phyloP scores from a whole-genome alignment of 2,888 invertebrate genomes.

The Lasioglossum leucozonium region DNA sequence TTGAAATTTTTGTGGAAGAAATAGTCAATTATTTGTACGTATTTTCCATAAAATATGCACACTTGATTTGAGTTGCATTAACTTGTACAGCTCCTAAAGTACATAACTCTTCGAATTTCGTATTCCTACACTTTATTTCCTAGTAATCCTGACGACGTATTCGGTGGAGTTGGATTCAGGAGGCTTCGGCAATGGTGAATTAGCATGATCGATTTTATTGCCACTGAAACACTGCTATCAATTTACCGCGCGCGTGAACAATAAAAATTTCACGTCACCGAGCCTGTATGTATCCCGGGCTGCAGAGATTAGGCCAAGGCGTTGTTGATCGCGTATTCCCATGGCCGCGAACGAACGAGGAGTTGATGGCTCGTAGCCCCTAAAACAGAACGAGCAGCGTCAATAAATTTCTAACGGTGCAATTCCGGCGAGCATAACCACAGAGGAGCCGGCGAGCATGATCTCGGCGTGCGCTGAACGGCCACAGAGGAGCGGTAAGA shows the following conservation, averaged over 20 bases:
- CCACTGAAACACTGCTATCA: neutral
- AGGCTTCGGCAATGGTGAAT: neutral
- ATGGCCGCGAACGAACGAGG: neutral
- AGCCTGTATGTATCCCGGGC: neutral
- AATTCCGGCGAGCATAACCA: conserved; percentile 14
- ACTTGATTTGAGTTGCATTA: neutral
- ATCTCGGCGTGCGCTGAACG: neutral
- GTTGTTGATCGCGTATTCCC: neutral
- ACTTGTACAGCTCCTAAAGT: neutral
- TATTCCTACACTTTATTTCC: too few relatives aligned
- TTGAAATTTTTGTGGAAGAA: neutral
- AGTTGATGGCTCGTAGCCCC: conserved; percentile 13
- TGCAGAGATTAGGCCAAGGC: conserved; percentile 7
- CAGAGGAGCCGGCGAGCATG: neutral
- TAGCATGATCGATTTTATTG: neutral
- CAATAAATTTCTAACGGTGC: conserved; percentile 19
- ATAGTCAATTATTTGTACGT: neutral
- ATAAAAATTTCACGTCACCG: neutral
- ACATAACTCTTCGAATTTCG: too few relatives aligned
- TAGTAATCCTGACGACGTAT: neutral
- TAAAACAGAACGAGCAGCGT: conserved; percentile 46
- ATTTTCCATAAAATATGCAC: neutral
- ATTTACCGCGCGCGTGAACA: neutral
- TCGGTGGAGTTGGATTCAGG: too few relatives aligned
- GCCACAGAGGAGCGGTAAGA: neutral